phyloP scores from a whole-genome alignment of 2,888 invertebrate genomes.

The Nephrotoma guestfalica region DNA sequence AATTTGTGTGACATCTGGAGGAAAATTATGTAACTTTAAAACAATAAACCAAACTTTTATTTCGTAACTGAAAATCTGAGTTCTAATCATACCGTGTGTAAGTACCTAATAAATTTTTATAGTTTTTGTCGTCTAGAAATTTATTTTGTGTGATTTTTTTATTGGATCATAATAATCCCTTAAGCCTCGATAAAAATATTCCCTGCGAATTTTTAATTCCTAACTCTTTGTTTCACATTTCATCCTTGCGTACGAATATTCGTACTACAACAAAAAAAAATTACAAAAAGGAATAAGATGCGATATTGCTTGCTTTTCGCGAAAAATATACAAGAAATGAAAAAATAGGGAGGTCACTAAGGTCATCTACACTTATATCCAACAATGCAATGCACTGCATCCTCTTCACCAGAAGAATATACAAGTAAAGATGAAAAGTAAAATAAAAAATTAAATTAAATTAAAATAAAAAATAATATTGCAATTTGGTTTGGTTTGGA shows the following conservation, averaged over 20 bases:
- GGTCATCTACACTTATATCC: slow-evolving; percentile 1
- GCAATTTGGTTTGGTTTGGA: not conserved
- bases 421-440: not conserved
- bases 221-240: not conserved
- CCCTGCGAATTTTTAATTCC: not conserved
- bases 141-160: not conserved
- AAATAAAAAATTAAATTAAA: not conserved
- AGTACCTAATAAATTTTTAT: not conserved
- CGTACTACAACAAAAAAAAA: not conserved
- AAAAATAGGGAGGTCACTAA: slow-evolving; percentile 3
- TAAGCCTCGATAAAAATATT: not conserved
- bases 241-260: not conserved
- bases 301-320: not conserved
- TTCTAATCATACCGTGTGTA: not conserved
- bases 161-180: not conserved
- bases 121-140: no score
- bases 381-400: slow-evolving; percentile 1
- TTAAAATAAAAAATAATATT: not conserved
- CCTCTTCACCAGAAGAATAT: slow-evolving; percentile 1
- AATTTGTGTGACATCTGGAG: not conserved
- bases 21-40: not conserved
- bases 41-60: not conserved
- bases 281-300: not conserved
- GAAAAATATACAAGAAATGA: not conserved
- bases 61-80: not conserved